These are phyloP conservation scores for Axinella damicornis DNA, from an alignment of 37 sponge, comb jelly and placozoan species.

Conservation along the genomic window DNA sequence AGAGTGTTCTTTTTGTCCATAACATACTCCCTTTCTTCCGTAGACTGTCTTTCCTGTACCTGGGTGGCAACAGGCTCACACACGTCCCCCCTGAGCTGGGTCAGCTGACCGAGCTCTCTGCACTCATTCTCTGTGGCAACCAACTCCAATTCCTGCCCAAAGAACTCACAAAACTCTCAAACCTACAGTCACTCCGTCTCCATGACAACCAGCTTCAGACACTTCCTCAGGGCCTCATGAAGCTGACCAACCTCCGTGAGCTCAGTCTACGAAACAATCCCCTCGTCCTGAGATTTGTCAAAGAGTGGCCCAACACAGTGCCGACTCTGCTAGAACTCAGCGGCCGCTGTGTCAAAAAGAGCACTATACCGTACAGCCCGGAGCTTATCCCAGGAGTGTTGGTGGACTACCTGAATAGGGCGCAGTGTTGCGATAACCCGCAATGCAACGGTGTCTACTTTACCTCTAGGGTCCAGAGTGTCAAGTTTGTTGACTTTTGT, in stretches of 20 bases:
- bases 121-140: slow-evolving; percentile 79
- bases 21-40: too few species aligned
- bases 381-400: slow-evolving; percentile 53
- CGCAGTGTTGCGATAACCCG: slow-evolving; percentile 88
- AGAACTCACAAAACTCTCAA: slow-evolving; percentile 56
- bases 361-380: slow-evolving; percentile 54
- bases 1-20: too few species aligned
- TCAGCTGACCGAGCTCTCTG: slow-evolving; percentile 48
- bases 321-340: slow-evolving; percentile 78
- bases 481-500: slow-evolving; percentile 96
- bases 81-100: slow-evolving; percentile 76
- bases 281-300: slow-evolving; percentile 79
- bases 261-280: slow-evolving; percentile 91
- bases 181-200: slow-evolving; percentile 75
- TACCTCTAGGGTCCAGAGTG: slow-evolving; percentile 54
- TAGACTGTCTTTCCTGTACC: slow-evolving; percentile 80
- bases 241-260: slow-evolving; percentile 70
- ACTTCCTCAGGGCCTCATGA: slow-evolving; percentile 76
- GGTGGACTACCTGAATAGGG: slow-evolving; percentile 58
- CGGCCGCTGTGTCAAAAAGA: slow-evolving; percentile 60
- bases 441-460: slow-evolving; percentile 91
- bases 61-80: slow-evolving; percentile 84
- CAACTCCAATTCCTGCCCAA: slow-evolving; percentile 63
- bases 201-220: slow-evolving; percentile 84
- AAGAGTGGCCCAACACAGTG: slow-evolving; percentile 62